Conservation (phyloP, 2,888 invertebrate species). For the Trimorus sp. region DNA sequence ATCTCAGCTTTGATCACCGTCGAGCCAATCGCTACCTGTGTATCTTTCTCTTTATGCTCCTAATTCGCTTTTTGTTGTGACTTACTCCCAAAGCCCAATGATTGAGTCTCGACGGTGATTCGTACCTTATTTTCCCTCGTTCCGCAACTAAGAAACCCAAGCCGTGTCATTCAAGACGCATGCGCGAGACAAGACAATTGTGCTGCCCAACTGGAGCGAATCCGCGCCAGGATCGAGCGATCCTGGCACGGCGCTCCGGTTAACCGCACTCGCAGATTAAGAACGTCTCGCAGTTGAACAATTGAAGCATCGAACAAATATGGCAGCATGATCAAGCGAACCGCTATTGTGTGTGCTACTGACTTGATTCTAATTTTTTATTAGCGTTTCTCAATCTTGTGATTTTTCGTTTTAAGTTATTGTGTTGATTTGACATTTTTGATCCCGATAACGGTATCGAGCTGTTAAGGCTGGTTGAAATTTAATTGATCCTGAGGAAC, state of each 20-base stretch:
- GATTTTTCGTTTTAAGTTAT: conserved; percentile 21
- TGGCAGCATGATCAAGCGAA: conserved; percentile 43
- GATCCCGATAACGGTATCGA: too few species aligned
- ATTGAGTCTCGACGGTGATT: conserved; percentile 51
- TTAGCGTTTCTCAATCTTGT: conserved; percentile 32
- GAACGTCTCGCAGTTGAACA: neutral
- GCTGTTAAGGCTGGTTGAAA: conserved; percentile 22
- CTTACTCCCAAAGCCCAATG: conserved; percentile 27
- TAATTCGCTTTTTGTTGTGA: conserved; percentile 54
- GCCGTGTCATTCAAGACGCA: neutral
- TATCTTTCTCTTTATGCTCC: conserved; percentile 19
- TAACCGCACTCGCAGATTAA: neutral
- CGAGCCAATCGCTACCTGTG: conserved; percentile 35
- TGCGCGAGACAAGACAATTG: conserved; percentile 5
- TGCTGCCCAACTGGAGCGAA: neutral
- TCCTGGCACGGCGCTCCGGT: neutral
- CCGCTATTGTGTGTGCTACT: conserved; percentile 47
- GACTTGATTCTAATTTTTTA: conserved; percentile 33
- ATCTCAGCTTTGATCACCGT: conserved; percentile 52
- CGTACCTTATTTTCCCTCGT: conserved; percentile 55
- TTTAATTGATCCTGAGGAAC: conserved; percentile 48
- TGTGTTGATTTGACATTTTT: neutral
- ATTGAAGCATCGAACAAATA: conserved; percentile 31
- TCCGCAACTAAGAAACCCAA: conserved; percentile 28
- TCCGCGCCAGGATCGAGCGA: neutral